Evolutionary conservation across 2,797 vertebrate species (phyloP).

Genomic region (Tapirus indicus): DNA sequence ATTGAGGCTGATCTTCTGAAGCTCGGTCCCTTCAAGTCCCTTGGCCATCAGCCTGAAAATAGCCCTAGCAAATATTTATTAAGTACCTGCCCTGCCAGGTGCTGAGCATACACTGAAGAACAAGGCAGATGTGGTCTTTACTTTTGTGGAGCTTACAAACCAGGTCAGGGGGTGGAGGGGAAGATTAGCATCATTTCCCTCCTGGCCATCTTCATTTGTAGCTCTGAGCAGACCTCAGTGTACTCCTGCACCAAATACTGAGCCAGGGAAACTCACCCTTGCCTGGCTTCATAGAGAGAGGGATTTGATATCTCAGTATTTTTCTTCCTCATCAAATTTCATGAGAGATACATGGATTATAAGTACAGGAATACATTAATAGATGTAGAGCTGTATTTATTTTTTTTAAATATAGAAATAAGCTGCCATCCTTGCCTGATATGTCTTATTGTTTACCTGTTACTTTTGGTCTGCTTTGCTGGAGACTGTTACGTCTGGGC

Average conservation of each 20-base stretch:
- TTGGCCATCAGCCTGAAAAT: not conserved
- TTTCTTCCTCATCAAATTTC: slow-evolving; percentile 25
- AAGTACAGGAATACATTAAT: slow-evolving; percentile 11
- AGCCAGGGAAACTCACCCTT: not conserved
- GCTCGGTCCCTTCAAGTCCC: not conserved
- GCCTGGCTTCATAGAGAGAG: not conserved
- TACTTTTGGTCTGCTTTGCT: slow-evolving; percentile 30
- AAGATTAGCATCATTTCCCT: not conserved
- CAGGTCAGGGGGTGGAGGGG: not conserved
- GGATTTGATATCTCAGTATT: not conserved
- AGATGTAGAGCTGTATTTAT: not conserved
- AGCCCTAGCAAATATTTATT: not conserved
- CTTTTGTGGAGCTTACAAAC: not conserved
- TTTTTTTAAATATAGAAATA: slow-evolving; percentile 33
- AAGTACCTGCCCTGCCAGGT: not conserved
- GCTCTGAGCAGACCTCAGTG: not conserved
- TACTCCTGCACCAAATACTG: not conserved
- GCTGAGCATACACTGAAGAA: not conserved
- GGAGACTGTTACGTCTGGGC: not conserved
- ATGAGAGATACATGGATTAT: slow-evolving; percentile 7
- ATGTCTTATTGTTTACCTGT: slow-evolving; percentile 2
- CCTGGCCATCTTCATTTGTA: not conserved
- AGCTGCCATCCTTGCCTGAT: not conserved
- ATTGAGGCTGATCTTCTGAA: not conserved
- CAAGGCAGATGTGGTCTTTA: not conserved